Conservation (phyloP, 2,797 vertebrate genomes). For the Spea hammondii region DNA sequence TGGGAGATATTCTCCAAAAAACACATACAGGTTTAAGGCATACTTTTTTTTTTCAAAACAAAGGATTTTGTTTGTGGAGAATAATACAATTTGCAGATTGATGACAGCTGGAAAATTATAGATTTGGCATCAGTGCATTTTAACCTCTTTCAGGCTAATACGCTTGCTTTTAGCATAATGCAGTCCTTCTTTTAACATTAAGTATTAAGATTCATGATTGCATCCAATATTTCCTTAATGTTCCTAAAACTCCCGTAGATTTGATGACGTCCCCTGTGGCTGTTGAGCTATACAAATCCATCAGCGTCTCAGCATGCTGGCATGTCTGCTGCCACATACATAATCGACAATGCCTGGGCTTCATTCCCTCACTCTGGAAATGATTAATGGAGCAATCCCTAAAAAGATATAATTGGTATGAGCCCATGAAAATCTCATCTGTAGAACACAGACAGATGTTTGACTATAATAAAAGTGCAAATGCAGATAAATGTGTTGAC, state of each 20-base stretch:
- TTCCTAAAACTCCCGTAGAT: constrained; percentile 22
- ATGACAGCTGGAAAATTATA: too few species aligned
- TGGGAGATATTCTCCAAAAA: too few species aligned
- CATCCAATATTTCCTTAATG: constrained; percentile 31
- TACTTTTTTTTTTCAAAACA: too few species aligned
- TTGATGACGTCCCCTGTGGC: constrained; percentile 16
- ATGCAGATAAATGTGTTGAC: neutral
- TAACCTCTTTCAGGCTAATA: neutral
- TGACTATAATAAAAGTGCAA: constrained; percentile 18
- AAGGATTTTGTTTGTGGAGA: too few species aligned
- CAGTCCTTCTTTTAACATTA: constrained; percentile 13
- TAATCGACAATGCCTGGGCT: constrained; percentile 32
- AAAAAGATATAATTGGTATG: constrained; percentile 29
- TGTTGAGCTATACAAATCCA: constrained; percentile 34
- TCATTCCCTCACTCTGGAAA: constrained; percentile 24
- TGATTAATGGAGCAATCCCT: constrained; percentile 16
- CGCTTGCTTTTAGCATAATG: neutral
- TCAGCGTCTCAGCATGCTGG: constrained; percentile 34
- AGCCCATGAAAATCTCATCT: constrained; percentile 14
- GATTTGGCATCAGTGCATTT: too few species aligned
- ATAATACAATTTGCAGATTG: too few species aligned
- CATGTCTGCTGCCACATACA: constrained; percentile 41
- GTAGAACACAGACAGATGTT: constrained; percentile 22
- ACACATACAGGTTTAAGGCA: too few species aligned
- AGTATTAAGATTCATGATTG: constrained; percentile 25